A percentile compares a stretch with the other conserved stretches of the same genome.
phyloP scores from a whole-genome alignment of 2,113 vertebrate genomes.

The Patagioenas fasciata region DNA sequence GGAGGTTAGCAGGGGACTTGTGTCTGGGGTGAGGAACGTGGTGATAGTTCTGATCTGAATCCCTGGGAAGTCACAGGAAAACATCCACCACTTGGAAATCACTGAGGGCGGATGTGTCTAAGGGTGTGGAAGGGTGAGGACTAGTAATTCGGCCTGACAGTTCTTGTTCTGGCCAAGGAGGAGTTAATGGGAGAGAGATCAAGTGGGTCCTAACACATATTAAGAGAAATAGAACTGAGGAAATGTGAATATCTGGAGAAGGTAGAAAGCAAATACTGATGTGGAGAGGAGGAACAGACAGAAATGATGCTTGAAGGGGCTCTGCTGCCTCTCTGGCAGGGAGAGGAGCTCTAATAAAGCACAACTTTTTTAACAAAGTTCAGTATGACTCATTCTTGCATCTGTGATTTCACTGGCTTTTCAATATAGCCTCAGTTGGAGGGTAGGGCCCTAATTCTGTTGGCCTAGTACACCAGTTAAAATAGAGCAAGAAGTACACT shows the following conservation, averaged over 20 bases:
- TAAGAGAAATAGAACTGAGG: background rate
- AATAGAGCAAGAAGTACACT: background rate
- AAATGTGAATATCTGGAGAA: background rate
- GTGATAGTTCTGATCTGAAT: background rate
- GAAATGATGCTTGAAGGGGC: background rate
- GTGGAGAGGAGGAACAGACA: background rate
- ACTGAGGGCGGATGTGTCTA: background rate
- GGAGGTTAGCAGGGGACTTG: background rate
- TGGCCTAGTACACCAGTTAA: background rate
- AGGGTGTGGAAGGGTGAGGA: background rate
- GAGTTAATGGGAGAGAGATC: background rate
- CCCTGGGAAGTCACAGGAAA: background rate
- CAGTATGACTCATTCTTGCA: background rate
- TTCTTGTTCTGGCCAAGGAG: background rate
- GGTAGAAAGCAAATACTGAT: background rate
- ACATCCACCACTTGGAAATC: background rate
- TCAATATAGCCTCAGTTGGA: background rate
- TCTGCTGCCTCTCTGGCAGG: background rate
- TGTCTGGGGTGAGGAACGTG: background rate
- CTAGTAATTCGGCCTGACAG: background rate
- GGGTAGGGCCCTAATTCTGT: background rate
- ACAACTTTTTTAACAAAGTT: background rate
- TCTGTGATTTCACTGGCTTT: background rate
- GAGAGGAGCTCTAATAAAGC: background rate
- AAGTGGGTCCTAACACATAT: background rate